Percentiles rank a stretch among this genome's conserved stretches.
Evolutionary conservation across 2,888 invertebrate species (phyloP).

Genomic region (Sarcophaga carnaria): DNA sequence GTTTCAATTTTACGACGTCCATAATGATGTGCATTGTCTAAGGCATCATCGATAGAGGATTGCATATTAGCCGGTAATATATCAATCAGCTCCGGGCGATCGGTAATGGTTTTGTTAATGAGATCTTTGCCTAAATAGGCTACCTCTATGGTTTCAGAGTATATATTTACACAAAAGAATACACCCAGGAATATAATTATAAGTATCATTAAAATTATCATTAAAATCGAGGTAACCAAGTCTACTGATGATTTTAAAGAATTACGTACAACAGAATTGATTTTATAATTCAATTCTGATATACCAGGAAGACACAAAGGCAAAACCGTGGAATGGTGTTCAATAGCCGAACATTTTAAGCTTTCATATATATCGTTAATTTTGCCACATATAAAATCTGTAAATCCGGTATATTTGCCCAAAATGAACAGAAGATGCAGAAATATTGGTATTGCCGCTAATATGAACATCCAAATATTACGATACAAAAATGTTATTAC

Average conservation of each 20-base stretch:
- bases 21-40: conserved; percentile 96
- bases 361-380: conserved; percentile 73
- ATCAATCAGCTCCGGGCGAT: conserved; percentile 92
- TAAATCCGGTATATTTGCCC: conserved; percentile 78
- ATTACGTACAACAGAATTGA: conserved; percentile 85
- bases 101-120: conserved; percentile 93
- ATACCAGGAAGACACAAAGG: conserved; percentile 91
- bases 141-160: conserved; percentile 96
- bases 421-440: conserved; percentile 77
- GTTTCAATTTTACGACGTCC: conserved; percentile 95
- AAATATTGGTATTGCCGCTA: conserved; percentile 88
- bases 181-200: conserved; percentile 90
- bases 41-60: conserved; percentile 91
- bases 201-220: conserved; percentile 92
- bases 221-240: conserved; percentile 91
- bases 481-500: conserved; percentile 92
- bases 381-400: conserved; percentile 75
- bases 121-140: conserved; percentile 94
- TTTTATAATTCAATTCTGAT: conserved; percentile 86
- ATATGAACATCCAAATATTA: conserved; percentile 90
- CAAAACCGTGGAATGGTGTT: conserved; percentile 85
- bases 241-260: conserved; percentile 90
- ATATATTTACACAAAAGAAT: conserved; percentile 89
- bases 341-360: conserved; percentile 80
- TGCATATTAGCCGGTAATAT: conserved; percentile 86